Evolutionary conservation across 2,888 invertebrate species (phyloP), one percentile per base, ranked within the genome.

Genomic region (Bombyx huttoni): DNA sequence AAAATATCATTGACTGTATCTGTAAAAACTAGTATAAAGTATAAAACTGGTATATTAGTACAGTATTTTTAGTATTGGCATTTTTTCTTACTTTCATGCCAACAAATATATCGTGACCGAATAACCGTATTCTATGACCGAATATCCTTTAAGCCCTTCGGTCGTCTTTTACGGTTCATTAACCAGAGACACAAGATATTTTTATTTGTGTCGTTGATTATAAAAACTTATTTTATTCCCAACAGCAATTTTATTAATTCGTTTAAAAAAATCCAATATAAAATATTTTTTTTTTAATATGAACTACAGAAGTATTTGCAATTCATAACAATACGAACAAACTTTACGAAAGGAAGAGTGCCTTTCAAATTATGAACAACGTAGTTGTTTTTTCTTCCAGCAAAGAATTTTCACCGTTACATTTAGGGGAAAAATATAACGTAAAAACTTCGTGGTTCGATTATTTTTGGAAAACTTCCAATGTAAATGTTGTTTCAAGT

Each of bases 111-210:
- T 60, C 61, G 58, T 59, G 58, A 57, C 62, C 61, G 58, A 56
- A 58, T 60, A 60, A 59, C 60, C 57, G 62, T 62, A 60, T 63
- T 60, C 65, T 65, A 65, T 72, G 67, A 64, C 70, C 64, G 67
- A 71, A 68, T 68, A 67, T 62, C 66, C 66, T 71, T 67, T 59
- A 60, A 62, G 62, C 61, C 61, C 61, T 68, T 59, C 56, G 60
- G 58, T 61, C 58, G 58, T 55, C 60, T 61, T 60, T 62, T 53
- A 58, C 62, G 56, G 59, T 59, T 59, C 58, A 61, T 45, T 65
- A 60, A 54, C 53, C 58, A 56, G 61, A 65, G 62, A 68, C 62
- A 61, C 51, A 56, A 61, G 61, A 24, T 24, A 3, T 24, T 5
- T 24, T 24, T 24, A 24, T 24, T 24, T 24, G 24, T 24, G 5